Evolutionary conservation across 2,113 vertebrate genomes (phyloP).

Genomic region (Dascyllus trimaculatus): DNA sequence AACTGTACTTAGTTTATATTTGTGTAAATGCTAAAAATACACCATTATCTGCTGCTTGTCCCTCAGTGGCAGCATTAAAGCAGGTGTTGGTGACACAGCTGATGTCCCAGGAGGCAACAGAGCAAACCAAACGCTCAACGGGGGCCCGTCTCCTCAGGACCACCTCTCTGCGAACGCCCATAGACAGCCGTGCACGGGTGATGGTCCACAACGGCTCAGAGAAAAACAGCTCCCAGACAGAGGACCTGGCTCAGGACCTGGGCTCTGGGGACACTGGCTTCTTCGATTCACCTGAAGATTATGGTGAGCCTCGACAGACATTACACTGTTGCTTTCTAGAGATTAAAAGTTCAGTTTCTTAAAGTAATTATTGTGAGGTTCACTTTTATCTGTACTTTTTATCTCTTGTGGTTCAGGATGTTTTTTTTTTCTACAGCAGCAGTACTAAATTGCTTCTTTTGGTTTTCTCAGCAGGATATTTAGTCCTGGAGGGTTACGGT

Average conservation of each 20-base stretch:
- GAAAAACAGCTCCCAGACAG: slow-evolving; percentile 58
- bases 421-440: background rate
- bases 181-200: slow-evolving; percentile 71
- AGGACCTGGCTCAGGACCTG: slow-evolving; percentile 75
- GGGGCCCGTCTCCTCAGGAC: slow-evolving; percentile 84
- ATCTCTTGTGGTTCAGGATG: background rate
- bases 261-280: slow-evolving; percentile 88
- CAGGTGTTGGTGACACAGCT: slow-evolving; percentile 86
- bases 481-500: slow-evolving; percentile 92
- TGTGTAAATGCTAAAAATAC: too few relatives aligned
- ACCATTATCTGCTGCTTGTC: background rate
- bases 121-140: slow-evolving; percentile 71
- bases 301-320: slow-evolving; percentile 68
- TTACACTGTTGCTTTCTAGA: background rate
- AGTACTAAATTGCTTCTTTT: slow-evolving; percentile 21
- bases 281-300: slow-evolving; percentile 92
- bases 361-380: background rate
- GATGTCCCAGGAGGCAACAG: slow-evolving; percentile 82
- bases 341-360: background rate
- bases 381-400: background rate
- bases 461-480: slow-evolving; percentile 85
- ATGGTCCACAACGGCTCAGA: slow-evolving; percentile 75
- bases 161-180: slow-evolving; percentile 82
- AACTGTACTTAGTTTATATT: background rate
- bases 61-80: slow-evolving; percentile 84